Conservation (phyloP, 2,888 invertebrate genomes). For the Agrotis segetum region DNA sequence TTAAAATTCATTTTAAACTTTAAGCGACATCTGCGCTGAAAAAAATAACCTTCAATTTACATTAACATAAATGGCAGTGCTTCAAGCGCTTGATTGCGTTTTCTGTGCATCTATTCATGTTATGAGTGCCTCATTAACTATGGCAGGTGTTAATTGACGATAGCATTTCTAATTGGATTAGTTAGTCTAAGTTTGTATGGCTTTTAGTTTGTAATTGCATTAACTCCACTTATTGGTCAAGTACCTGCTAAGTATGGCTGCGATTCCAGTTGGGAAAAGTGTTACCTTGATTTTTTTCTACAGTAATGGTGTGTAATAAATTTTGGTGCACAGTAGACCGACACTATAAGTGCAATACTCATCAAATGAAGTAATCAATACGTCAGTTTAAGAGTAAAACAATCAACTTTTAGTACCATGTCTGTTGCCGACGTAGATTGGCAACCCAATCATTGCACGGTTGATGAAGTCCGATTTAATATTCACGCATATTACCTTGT, state of each 20-base stretch:
- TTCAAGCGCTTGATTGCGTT: conserved; percentile 11
- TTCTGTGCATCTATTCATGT: conserved; percentile 18
- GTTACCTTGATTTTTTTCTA: neutral
- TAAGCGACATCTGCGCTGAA: conserved; percentile 51
- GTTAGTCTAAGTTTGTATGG: neutral
- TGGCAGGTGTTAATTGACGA: neutral
- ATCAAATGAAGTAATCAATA: neutral
- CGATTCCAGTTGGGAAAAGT: neutral
- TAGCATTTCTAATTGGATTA: neutral
- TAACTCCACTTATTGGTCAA: too few relatives aligned
- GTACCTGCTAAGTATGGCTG: too few relatives aligned
- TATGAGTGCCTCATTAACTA: conserved; percentile 24
- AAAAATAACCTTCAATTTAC: conserved; percentile 47
- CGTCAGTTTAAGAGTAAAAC: neutral
- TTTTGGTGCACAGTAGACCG: too few relatives aligned
- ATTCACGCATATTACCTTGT: conserved; percentile 15
- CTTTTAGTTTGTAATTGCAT: neutral
- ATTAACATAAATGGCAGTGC: conserved; percentile 35
- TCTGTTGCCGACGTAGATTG: conserved; percentile 27
- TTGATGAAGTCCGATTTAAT: conserved; percentile 29
- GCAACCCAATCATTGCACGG: conserved; percentile 21
- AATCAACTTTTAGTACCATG: neutral
- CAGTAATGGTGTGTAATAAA: too few relatives aligned
- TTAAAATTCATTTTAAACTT: conserved; percentile 57
- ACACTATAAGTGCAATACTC: too few relatives aligned